A percentile compares a stretch with the other conserved stretches of the same genome.
phyloP scores from a whole-genome alignment of 2,888 invertebrate species.

The Dynastes grantii region DNA sequence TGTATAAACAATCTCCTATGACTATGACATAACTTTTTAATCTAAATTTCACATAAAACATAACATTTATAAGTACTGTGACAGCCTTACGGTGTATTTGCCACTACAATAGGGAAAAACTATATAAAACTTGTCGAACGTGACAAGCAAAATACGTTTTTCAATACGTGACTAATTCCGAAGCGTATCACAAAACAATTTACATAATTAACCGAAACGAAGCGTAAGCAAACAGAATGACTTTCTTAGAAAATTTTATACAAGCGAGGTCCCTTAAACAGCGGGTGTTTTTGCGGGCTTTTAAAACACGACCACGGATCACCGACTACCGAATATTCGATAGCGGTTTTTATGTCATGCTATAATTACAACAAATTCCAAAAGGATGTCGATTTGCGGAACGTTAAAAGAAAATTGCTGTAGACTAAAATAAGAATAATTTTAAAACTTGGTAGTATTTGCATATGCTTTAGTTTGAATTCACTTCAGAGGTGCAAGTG shows the following conservation, averaged over 20 bases:
- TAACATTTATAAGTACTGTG: slow-evolving; percentile 4
- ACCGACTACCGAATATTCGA: slow-evolving; percentile 14
- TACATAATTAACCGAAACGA: slow-evolving; percentile 38
- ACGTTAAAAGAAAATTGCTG: too few relatives aligned
- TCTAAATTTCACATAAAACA: slow-evolving; percentile 18
- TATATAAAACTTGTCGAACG: slow-evolving; percentile 8
- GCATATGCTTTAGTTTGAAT: too few relatives aligned
- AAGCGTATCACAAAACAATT: slow-evolving; percentile 24
- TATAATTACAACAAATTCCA: slow-evolving; percentile 1
- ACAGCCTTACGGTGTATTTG: slow-evolving; percentile 12
- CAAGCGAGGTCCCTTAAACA: background rate
- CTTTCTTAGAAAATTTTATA: slow-evolving; percentile 29
- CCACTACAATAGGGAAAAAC: slow-evolving; percentile 7
- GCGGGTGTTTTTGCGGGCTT: slow-evolving; percentile 18
- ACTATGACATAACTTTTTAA: background rate
- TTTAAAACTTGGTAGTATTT: too few relatives aligned
- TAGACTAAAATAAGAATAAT: background rate
- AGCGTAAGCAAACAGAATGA: slow-evolving; percentile 40
- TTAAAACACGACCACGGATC: slow-evolving; percentile 13
- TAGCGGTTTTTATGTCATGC: slow-evolving; percentile 23
- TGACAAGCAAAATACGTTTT: slow-evolving; percentile 23
- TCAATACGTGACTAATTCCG: slow-evolving; percentile 27
- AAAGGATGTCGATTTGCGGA: background rate
- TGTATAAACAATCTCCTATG: too few relatives aligned
- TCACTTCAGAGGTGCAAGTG: too few relatives aligned